These are phyloP conservation scores for Phaedon cochleariae DNA, from an alignment of 2,888 invertebrate species.

Conservation along the genomic window DNA sequence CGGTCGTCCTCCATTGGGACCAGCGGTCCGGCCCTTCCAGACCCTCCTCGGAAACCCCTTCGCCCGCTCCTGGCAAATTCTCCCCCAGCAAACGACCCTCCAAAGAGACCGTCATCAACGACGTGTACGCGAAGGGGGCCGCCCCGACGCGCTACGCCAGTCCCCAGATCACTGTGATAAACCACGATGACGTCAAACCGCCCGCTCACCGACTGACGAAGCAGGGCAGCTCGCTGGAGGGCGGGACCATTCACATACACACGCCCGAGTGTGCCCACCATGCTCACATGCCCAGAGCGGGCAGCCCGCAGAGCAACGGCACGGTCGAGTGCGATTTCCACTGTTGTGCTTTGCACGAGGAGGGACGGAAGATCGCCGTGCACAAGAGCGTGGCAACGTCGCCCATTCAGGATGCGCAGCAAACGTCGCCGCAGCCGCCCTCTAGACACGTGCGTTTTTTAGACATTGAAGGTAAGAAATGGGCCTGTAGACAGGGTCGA, in stretches of 20 bases:
- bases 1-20: constrained; percentile 97
- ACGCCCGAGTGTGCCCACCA: constrained; percentile 84
- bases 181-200: constrained; percentile 81
- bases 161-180: constrained; percentile 93
- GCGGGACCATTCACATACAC: constrained; percentile 80
- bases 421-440: constrained; percentile 63
- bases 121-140: constrained; percentile 62
- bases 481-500: no score
- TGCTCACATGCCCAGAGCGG: constrained; percentile 70
- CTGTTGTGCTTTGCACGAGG: constrained; percentile 94
- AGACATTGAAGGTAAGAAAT: constrained; percentile 74
- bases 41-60: constrained; percentile 65
- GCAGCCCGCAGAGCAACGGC: constrained; percentile 70
- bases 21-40: constrained; percentile 74
- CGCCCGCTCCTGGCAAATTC: constrained; percentile 64
- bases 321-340: constrained; percentile 90
- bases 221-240: constrained; percentile 74
- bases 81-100: constrained; percentile 72
- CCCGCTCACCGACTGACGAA: constrained; percentile 63
- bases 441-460: constrained; percentile 87
- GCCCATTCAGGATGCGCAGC: constrained; percentile 76
- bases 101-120: constrained; percentile 70
- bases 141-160: constrained; percentile 64
- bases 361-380: constrained; percentile 89
- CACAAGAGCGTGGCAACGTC: constrained; percentile 93